phyloP scores from a whole-genome alignment of 2,797 vertebrate genomes.

The Syngnathus acus region DNA sequence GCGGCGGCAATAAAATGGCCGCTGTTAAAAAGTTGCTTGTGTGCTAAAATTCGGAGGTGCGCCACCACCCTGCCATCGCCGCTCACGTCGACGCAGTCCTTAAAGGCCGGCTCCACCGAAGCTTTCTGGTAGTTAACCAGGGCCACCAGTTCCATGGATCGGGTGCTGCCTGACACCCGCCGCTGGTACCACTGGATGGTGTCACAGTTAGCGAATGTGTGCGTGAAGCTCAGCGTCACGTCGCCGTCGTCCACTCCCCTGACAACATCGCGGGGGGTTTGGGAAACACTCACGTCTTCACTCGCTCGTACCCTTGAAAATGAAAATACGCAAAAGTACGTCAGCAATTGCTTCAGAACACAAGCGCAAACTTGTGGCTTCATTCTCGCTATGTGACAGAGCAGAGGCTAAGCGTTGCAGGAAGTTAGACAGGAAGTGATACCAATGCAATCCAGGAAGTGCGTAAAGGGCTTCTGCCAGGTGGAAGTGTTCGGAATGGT shows the following conservation, averaged over 20 bases:
- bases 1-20: neutral
- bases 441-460: neutral
- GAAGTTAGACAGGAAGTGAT: slow-evolving; percentile 3
- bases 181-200: neutral
- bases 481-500: neutral
- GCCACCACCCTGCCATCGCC: neutral
- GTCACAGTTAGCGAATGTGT: neutral
- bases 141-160: neutral
- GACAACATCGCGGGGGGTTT: neutral
- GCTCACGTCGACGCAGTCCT: neutral
- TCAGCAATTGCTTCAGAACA: neutral
- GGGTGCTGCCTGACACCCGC: neutral
- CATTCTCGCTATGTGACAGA: neutral
- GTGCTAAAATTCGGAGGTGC: neutral
- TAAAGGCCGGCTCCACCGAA: neutral
- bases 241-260: neutral
- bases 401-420: neutral
- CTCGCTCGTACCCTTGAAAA: neutral
- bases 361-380: neutral
- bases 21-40: neutral
- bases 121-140: neutral
- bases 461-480: neutral
- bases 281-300: neutral
- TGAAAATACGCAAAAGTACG: neutral
- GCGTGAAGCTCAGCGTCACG: neutral